These are phyloP conservation scores for Lottia gigantea DNA, from an alignment of 2,888 invertebrate species.

Conservation along the genomic window DNA sequence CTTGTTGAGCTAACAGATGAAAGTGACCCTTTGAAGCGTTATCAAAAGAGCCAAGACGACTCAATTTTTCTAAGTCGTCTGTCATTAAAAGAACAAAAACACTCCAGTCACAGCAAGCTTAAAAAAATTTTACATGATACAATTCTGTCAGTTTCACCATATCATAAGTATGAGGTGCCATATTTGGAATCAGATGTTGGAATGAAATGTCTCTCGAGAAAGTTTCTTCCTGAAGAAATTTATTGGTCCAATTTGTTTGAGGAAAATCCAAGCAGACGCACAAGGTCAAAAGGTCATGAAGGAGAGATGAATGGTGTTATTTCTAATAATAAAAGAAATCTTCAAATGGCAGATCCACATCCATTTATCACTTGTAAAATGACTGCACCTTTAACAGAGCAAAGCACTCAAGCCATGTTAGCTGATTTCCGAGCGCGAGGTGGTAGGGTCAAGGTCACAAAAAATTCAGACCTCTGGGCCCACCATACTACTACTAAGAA, in stretches of 20 bases:
- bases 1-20: slow-evolving; percentile 50
- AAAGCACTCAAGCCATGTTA: slow-evolving; percentile 75
- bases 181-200: slow-evolving; percentile 88
- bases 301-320: slow-evolving; percentile 5
- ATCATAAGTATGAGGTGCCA: slow-evolving; percentile 84
- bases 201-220: slow-evolving; percentile 78
- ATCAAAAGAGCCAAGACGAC: slow-evolving; percentile 70
- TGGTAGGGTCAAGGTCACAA: slow-evolving; percentile 71
- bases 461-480: too few species aligned
- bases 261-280: slow-evolving; percentile 31
- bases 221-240: slow-evolving; percentile 79
- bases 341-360: slow-evolving; percentile 69
- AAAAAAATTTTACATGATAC: slow-evolving; percentile 81
- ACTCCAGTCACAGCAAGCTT: slow-evolving; percentile 72
- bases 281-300: slow-evolving; percentile 25
- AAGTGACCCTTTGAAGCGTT: slow-evolving; percentile 80
- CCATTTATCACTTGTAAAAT: slow-evolving; percentile 81
- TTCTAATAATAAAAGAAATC: slow-evolving; percentile 34
- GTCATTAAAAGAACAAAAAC: slow-evolving; percentile 35
- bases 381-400: slow-evolving; percentile 73
- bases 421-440: slow-evolving; percentile 91
- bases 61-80: slow-evolving; percentile 57
- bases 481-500: too few species aligned
- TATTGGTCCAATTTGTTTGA: slow-evolving; percentile 74
- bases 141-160: slow-evolving; percentile 86